Conservation (phyloP, 1,140 invertebrate genomes). For the Gerris buenoi region DNA sequence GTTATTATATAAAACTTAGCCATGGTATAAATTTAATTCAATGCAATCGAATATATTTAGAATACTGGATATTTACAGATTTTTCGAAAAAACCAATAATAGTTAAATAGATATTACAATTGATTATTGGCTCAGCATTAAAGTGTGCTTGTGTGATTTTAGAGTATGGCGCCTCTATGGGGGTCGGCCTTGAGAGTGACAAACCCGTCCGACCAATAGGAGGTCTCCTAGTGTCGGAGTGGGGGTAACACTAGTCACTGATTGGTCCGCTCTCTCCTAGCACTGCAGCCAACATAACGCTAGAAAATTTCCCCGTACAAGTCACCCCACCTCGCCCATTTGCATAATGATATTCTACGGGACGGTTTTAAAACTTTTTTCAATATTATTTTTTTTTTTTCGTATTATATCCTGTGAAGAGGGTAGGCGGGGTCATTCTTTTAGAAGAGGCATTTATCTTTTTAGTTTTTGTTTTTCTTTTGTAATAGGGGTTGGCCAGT, state of each 20-base stretch:
- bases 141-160: not conserved
- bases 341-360: not conserved
- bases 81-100: too few species aligned
- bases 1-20: too few species aligned
- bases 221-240: not conserved
- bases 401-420: not conserved
- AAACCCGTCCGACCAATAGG: not conserved
- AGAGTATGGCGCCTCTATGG: not conserved
- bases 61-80: too few species aligned
- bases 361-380: not conserved
- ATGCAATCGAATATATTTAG: too few species aligned
- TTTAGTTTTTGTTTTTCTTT: not conserved
- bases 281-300: not conserved
- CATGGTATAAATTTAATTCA: too few species aligned
- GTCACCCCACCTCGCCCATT: not conserved
- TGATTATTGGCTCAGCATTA: too few species aligned
- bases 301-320: not conserved
- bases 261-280: not conserved
- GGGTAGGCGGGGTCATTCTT: not conserved
- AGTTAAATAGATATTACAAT: too few species aligned
- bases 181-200: not conserved
- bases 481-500: not conserved
- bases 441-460: not conserved
- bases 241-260: not conserved
- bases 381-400: not conserved